Evolutionary conservation across 1,140 invertebrate species (phyloP).

Genomic region (Triops longicaudatus): DNA sequence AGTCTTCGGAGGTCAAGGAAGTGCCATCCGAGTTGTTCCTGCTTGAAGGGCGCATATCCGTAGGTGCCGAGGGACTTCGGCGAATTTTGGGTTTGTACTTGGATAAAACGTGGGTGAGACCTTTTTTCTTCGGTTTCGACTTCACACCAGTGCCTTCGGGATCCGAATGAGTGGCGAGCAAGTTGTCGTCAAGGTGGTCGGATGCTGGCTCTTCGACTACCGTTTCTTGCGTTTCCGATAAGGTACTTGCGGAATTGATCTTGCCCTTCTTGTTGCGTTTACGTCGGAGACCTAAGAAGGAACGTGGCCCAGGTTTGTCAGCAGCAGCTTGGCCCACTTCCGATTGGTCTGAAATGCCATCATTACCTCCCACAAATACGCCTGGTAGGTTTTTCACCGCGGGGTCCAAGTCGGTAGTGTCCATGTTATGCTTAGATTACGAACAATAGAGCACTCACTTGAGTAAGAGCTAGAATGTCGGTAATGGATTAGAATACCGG

Average conservation of each 20-base stretch:
- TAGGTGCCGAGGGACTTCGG: slow-evolving; percentile 1
- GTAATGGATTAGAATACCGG: not conserved
- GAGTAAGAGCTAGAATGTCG: not conserved
- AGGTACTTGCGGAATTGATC: not conserved
- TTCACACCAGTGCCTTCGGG: not conserved
- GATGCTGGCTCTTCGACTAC: not conserved
- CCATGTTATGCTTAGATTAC: not conserved
- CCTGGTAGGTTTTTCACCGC: not conserved
- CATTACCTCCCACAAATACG: not conserved
- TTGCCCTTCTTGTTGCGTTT: not conserved
- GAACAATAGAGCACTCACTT: not conserved
- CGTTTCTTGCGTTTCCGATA: not conserved
- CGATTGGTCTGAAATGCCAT: not conserved
- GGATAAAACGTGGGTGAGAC: not conserved
- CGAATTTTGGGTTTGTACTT: not conserved
- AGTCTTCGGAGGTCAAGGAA: not conserved
- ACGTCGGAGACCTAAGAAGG: not conserved
- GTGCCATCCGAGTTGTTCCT: not conserved
- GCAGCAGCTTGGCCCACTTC: not conserved
- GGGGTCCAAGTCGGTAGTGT: not conserved
- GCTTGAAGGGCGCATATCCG: slow-evolving; percentile 2
- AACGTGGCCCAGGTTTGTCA: not conserved
- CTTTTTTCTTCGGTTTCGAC: not conserved
- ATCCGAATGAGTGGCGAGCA: not conserved
- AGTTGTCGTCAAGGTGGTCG: not conserved